Percentiles rank a stretch among this genome's conserved stretches.
phyloP scores from a whole-genome alignment of 37 sponge, comb jelly and placozoan genomes.

The Geodia barretti region DNA sequence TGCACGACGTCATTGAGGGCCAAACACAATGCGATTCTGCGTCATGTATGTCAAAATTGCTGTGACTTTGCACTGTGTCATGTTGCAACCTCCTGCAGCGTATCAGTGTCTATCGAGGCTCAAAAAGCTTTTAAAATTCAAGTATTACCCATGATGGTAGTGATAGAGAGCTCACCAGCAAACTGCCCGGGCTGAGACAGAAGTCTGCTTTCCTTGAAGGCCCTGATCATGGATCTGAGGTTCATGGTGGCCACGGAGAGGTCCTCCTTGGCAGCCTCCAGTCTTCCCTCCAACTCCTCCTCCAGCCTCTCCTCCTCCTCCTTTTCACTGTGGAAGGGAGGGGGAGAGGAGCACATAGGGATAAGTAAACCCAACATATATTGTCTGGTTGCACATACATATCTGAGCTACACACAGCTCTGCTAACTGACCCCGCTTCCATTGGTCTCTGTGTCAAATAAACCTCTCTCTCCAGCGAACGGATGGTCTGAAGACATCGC shows the following conservation, averaged over 20 bases:
- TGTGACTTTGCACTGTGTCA: too few relatives aligned
- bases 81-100: too few relatives aligned
- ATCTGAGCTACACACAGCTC: background rate
- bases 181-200: constrained; percentile 30
- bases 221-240: constrained; percentile 69
- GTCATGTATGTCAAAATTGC: too few relatives aligned
- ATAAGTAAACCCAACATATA: background rate
- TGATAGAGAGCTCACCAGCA: background rate
- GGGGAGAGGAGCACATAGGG: background rate
- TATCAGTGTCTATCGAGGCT: too few relatives aligned
- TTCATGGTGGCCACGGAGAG: constrained; percentile 54
- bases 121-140: too few relatives aligned
- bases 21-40: too few relatives aligned
- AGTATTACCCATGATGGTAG: too few relatives aligned
- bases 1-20: too few relatives aligned
- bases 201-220: constrained; percentile 69
- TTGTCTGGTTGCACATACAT: background rate
- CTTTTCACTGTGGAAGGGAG: background rate
- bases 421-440: constrained; percentile 22
- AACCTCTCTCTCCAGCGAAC: constrained; percentile 45
- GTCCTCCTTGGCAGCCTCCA: constrained; percentile 57
- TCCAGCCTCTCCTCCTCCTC: background rate
- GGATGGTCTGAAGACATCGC: constrained; percentile 35
- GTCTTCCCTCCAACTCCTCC: constrained; percentile 38
- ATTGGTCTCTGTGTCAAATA: constrained; percentile 39